These are phyloP conservation scores for Melanogrammus aeglefinus DNA, from an alignment of 2,797 vertebrate species.

Conservation along the genomic window DNA sequence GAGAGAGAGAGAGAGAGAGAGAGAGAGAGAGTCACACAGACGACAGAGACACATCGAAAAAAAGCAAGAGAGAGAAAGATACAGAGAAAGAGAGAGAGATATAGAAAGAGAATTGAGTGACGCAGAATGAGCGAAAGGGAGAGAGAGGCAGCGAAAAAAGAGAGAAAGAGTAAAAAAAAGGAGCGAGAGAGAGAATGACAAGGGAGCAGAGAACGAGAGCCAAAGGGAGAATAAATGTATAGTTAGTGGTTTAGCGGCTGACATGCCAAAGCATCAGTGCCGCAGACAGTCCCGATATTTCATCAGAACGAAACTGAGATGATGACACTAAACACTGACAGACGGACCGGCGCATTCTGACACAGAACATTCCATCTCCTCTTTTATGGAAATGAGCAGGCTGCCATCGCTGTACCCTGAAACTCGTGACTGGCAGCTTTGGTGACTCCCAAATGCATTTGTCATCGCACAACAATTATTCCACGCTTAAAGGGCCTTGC, in stretches of 20 bases:
- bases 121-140: not conserved
- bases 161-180: too few species aligned
- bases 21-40: too few species aligned
- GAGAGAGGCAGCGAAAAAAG: not conserved
- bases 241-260: slow-evolving; percentile 41
- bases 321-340: not conserved
- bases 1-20: too few species aligned
- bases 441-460: not conserved
- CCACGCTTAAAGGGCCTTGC: not conserved
- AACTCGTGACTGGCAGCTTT: not conserved
- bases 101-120: not conserved
- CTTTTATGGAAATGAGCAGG: not conserved
- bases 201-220: not conserved
- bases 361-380: slow-evolving; percentile 9
- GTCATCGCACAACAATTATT: not conserved
- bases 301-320: slow-evolving; percentile 13
- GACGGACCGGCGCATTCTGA: slow-evolving; percentile 6
- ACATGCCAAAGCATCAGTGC: slow-evolving; percentile 44
- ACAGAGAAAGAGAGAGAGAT: slow-evolving; percentile 10
- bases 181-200: not conserved
- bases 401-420: not conserved
- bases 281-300: slow-evolving; percentile 34
- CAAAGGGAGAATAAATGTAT: slow-evolving; percentile 29
- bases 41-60: too few species aligned
- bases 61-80: slow-evolving; percentile 13